Base-by-base conservation (phyloP, 2,113 vertebrate species). In the Muscicapa adusta region DNA sequence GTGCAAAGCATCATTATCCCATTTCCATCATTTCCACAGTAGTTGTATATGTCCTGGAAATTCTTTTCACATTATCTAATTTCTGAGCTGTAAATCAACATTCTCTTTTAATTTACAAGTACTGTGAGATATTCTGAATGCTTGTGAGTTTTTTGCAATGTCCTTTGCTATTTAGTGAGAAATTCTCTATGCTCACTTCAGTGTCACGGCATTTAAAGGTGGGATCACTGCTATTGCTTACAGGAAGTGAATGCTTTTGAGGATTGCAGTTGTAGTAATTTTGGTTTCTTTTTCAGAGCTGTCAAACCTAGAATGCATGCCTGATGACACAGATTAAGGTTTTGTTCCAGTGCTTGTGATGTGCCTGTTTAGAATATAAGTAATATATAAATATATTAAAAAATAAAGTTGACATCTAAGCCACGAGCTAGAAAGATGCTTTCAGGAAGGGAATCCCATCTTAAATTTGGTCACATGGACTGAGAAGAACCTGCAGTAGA, bases 401-500 rank as follows among this genome's bases (percentile, higher is more conserved):
- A 62, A 60, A 45, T 4, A 29, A 71, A 66, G 13, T 22, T 34
- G 14, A 18, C 33, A 33, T 43, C 8, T n/a, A 79, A 82, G 3
- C 8, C 17, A 15, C 1, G 1, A 9, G 9, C 16, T 54, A 18
- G 34, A 68, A 76, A 65, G 33, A 43, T 47, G 5, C 8, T 78
- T 79, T 78, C 74, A 51, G 34, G 65, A 42, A 51, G 25, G 33
- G 20, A 91, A 65, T 88, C 6, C 11, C 24, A 7, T 45, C 12
- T 56, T 72, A 63, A 36, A 26, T 61, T 58, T 0, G 0, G n/a
- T 76, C 29, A 85, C 1, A 2, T 18, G 7, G 8, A 70, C 9
- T 45, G 54, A 58, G 42, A 42, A 72, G 36, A 53, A 67, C 28
- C 36, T 60, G 61, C 45, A 74, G 31, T 7, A 47, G 38, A 47